These are phyloP conservation scores for Crotalus tigris DNA, from an alignment of 2,113 vertebrate species.

Conservation along the genomic window DNA sequence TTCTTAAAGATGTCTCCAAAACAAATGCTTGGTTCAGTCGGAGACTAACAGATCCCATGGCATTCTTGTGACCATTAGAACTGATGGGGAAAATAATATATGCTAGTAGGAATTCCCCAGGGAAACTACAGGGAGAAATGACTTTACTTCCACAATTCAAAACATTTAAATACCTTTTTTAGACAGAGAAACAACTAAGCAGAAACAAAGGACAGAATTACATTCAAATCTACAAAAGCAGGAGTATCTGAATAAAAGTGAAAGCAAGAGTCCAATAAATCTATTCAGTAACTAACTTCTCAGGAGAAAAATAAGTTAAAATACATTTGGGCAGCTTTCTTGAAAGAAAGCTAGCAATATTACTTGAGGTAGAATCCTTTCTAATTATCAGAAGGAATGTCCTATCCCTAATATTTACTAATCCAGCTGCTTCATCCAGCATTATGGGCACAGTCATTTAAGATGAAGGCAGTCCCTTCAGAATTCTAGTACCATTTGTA, in stretches of 20 bases:
- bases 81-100: background rate
- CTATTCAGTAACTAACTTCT: background rate
- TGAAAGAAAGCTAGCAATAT: background rate
- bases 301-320: background rate
- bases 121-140: background rate
- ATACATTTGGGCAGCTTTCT: background rate
- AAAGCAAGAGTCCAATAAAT: background rate
- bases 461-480: background rate
- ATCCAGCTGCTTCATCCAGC: background rate
- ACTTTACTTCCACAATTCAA: background rate
- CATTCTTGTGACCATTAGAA: background rate
- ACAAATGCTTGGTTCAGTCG: background rate
- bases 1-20: background rate
- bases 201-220: background rate
- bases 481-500: background rate
- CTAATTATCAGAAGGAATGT: background rate
- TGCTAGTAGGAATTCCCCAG: background rate
- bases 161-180: background rate
- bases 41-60: background rate
- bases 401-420: background rate
- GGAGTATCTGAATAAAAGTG: background rate
- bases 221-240: background rate
- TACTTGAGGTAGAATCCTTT: background rate
- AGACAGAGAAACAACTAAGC: background rate
- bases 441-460: background rate